Conservation (phyloP, 2,888 invertebrate genomes). For the Apotomis betuletana region DNA sequence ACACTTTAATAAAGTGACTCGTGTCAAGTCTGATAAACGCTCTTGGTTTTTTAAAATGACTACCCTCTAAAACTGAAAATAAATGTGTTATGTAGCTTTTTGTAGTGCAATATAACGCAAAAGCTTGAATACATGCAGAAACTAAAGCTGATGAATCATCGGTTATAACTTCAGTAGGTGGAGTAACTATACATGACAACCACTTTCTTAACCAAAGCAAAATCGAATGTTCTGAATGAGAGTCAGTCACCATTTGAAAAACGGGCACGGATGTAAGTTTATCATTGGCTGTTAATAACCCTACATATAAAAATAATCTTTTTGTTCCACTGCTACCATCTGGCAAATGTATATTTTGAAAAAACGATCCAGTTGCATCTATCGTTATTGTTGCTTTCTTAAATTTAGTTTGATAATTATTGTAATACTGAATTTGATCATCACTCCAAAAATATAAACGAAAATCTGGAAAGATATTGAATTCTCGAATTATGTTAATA, state of each 20-base stretch:
- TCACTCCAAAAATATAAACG: constrained; percentile 45
- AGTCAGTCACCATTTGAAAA: constrained; percentile 46
- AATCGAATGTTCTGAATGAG: constrained; percentile 44
- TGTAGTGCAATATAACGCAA: constrained; percentile 7
- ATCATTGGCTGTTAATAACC: constrained; percentile 43
- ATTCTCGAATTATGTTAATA: constrained; percentile 43
- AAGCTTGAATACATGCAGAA: constrained; percentile 19
- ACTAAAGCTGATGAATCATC: constrained; percentile 42
- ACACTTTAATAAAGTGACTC: constrained; percentile 27
- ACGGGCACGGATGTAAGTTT: constrained; percentile 42
- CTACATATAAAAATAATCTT: constrained; percentile 44
- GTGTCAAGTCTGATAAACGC: constrained; percentile 21
- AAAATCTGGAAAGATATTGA: constrained; percentile 45
- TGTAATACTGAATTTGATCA: constrained; percentile 45
- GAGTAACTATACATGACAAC: constrained; percentile 41
- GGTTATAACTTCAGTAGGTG: constrained; percentile 46
- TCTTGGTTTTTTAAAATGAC: constrained; percentile 5
- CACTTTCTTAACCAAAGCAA: constrained; percentile 44
- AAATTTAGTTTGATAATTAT: constrained; percentile 32
- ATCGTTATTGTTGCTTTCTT: constrained; percentile 44
- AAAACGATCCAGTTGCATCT: constrained; percentile 46
- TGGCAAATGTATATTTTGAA: constrained; percentile 40
- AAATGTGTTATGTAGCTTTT: constrained; percentile 15
- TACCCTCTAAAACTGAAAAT: constrained; percentile 21
- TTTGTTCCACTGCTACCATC: constrained; percentile 44